phyloP scores from a whole-genome alignment of 2,888 invertebrate genomes.

The Rapana venosa region DNA sequence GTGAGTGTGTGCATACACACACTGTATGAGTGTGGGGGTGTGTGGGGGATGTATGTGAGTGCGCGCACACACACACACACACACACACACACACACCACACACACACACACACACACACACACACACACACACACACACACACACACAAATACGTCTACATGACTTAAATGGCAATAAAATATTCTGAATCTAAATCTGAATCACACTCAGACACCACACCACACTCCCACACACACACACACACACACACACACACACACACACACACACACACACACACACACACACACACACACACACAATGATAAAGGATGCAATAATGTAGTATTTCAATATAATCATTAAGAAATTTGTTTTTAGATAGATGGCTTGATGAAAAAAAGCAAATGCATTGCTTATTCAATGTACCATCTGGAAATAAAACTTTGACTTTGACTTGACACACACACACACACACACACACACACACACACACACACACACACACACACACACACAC shows the following conservation, averaged over 20 bases:
- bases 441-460: not conserved
- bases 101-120: not conserved
- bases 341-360: no score
- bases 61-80: not conserved
- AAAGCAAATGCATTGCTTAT: not conserved
- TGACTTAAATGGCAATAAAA: no score
- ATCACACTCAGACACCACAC: no score
- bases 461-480: not conserved
- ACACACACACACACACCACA: not conserved
- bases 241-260: constrained; percentile 12
- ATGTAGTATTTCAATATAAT: no score
- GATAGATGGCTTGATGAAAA: no score
- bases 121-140: no score
- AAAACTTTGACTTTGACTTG: not conserved
- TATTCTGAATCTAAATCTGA: no score
- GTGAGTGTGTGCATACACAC: not conserved
- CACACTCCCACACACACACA: constrained; percentile 27
- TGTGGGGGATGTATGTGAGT: not conserved
- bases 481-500: not conserved
- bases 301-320: no score
- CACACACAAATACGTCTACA: no score
- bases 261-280: not conserved
- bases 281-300: not conserved
- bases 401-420: not conserved
- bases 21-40: not conserved